Conservation (phyloP, 2,113 vertebrate species). For the Carassius gibelio region DNA sequence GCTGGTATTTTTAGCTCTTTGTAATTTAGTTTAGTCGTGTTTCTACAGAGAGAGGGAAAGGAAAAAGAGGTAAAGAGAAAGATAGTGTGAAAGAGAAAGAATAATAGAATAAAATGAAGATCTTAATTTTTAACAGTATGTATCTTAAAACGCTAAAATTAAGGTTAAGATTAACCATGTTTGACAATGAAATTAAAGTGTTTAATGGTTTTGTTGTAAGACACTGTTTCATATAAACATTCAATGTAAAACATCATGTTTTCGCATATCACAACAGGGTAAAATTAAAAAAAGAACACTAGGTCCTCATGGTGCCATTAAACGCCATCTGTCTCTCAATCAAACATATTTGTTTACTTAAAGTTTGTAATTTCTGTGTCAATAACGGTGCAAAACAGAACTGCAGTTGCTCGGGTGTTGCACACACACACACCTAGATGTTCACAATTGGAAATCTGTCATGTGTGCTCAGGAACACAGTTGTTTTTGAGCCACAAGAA, state of each 20-base stretch:
- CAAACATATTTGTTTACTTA: background rate
- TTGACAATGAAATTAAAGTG: background rate
- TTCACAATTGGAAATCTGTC: background rate
- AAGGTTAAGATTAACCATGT: background rate
- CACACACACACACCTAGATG: background rate
- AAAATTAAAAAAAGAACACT: background rate
- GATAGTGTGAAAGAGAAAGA: background rate
- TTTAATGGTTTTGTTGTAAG: background rate
- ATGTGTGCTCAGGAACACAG: background rate
- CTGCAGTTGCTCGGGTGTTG: background rate
- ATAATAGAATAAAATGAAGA: background rate
- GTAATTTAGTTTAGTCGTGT: constrained; percentile 49
- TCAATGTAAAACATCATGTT: no score
- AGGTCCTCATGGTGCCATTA: background rate
- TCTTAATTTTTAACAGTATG: background rate
- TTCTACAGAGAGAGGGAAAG: constrained; percentile 6
- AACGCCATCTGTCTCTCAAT: background rate
- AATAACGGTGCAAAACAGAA: background rate
- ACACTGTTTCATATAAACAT: background rate
- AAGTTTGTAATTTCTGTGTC: background rate
- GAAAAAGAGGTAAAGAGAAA: background rate
- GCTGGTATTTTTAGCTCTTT: constrained; percentile 47
- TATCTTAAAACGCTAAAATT: background rate
- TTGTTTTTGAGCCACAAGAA: background rate
- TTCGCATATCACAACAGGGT: background rate